Evolutionary conservation across 1,140 invertebrate genomes (phyloP).

Genomic region (Drosophila subobscura): DNA sequence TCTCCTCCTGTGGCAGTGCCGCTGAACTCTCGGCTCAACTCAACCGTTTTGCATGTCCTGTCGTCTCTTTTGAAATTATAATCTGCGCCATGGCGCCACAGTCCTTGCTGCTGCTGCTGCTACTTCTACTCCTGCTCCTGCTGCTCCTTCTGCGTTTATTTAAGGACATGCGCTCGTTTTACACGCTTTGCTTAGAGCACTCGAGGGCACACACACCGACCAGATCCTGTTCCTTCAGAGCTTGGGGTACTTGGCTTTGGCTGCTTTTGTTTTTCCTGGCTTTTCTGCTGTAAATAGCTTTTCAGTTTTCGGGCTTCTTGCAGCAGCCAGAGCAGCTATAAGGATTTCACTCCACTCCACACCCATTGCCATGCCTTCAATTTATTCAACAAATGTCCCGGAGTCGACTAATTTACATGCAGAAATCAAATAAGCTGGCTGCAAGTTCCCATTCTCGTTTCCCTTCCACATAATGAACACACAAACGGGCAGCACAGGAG

Average conservation of each 20-base stretch:
- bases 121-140: background rate
- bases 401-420: slow-evolving; percentile 78
- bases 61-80: slow-evolving; percentile 83
- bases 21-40: slow-evolving; percentile 32
- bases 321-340: background rate
- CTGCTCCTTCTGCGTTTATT: slow-evolving; percentile 57
- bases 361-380: slow-evolving; percentile 41
- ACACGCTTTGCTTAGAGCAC: slow-evolving; percentile 65
- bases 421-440: slow-evolving; percentile 78
- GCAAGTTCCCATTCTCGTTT: slow-evolving; percentile 28
- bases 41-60: slow-evolving; percentile 41
- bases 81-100: slow-evolving; percentile 70
- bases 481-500: slow-evolving; percentile 8
- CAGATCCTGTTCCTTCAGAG: slow-evolving; percentile 1
- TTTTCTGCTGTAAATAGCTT: slow-evolving; percentile 53
- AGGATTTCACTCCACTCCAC: background rate
- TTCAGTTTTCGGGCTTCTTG: slow-evolving; percentile 62
- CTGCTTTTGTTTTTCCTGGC: slow-evolving; percentile 8
- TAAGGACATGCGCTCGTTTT: slow-evolving; percentile 73
- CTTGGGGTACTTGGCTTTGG: slow-evolving; percentile 26
- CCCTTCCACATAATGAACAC: slow-evolving; percentile 61
- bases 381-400: slow-evolving; percentile 75
- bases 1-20: slow-evolving; percentile 4
- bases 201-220: slow-evolving; percentile 28
- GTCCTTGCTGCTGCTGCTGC: background rate